Evolutionary conservation across 2,888 invertebrate genomes (phyloP), one percentile per base, ranked within the genome.

Genomic region (Tromatobia lineatoria): DNA sequence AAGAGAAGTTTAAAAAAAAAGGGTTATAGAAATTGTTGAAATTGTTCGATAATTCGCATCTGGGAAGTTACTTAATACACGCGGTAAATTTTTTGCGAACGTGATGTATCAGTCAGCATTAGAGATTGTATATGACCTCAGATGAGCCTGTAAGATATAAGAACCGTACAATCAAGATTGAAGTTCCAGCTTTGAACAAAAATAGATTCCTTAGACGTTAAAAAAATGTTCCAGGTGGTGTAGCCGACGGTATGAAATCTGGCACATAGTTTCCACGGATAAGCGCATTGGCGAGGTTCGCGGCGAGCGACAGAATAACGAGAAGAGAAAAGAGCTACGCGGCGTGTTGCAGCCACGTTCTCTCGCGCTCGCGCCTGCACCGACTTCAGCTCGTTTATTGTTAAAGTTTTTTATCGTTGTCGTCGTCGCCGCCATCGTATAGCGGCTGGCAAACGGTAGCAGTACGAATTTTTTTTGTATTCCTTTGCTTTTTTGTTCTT

Each of bases 401-500:
- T 71, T 52, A 70, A 64, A 69, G 23, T 66, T 70, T 81, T 66
- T 64, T 64, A 45, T 66, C n/a, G 38, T 71, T 38, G 10, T 73
- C 18, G 10, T 59, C n/a, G 38, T 47, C 18, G 66, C 52, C 59
- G 29, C 29, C 59, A 59, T 59, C 29, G 59, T 29, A 61, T 42
- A 59, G 73, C 59, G 77, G 57, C 66, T 77, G 29, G 61, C 61
- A 42, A 78, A 78, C 70, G 78, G 61, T 78, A 64, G 77, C 69
- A 69, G 67, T 66, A 54, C 73, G 45, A 73, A 74, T 47, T 77
- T 59, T 77, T 69, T 67, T 59, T 57, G 50, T 25, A 25, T 50
- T 13, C 54, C 11, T 13, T 47, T 25, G 18, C 42, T 79, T 50
- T 79, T 50, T 47, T 29, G 61, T 61, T 13, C 42, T 67, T 71